Evolutionary conservation across 2,113 vertebrate species (phyloP).

Genomic region (Hippolais icterina): DNA sequence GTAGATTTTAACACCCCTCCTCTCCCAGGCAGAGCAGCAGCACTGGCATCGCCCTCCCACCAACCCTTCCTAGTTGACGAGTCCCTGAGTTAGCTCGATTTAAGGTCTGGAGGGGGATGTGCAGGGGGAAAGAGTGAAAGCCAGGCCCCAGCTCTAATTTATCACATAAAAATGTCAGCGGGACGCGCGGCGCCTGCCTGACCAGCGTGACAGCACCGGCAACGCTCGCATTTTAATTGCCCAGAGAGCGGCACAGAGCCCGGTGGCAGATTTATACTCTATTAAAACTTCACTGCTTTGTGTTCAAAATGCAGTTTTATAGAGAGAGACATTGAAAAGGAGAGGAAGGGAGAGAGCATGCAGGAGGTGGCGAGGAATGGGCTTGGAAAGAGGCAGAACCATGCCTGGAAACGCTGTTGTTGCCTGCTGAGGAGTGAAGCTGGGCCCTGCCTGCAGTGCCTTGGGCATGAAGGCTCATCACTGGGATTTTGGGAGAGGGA

Average conservation of each 20-base stretch:
- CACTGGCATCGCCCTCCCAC: background rate
- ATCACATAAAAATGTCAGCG: constrained; percentile 43
- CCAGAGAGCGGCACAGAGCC: constrained; percentile 23
- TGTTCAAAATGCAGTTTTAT: constrained; percentile 48
- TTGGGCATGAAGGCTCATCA: background rate
- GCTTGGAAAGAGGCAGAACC: background rate
- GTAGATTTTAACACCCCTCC: background rate
- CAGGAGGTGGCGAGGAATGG: background rate
- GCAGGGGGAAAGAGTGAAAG: background rate
- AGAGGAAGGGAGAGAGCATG: background rate
- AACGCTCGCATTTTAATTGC: constrained; percentile 49
- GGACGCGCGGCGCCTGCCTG: background rate
- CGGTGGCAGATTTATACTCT: constrained; percentile 52
- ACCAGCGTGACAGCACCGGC: background rate
- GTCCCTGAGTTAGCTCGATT: background rate
- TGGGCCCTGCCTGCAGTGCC: background rate
- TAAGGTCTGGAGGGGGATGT: background rate
- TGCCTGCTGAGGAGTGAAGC: background rate
- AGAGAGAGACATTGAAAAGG: constrained; percentile 25
- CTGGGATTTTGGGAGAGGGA: background rate
- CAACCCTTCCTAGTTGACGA: background rate
- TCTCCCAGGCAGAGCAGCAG: background rate
- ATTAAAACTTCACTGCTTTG: constrained; percentile 55
- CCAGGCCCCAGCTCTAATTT: constrained; percentile 14
- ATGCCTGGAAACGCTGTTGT: background rate